Evolutionary conservation across 2,797 vertebrate genomes (phyloP).

Genomic region (Diplodus puntazzo): DNA sequence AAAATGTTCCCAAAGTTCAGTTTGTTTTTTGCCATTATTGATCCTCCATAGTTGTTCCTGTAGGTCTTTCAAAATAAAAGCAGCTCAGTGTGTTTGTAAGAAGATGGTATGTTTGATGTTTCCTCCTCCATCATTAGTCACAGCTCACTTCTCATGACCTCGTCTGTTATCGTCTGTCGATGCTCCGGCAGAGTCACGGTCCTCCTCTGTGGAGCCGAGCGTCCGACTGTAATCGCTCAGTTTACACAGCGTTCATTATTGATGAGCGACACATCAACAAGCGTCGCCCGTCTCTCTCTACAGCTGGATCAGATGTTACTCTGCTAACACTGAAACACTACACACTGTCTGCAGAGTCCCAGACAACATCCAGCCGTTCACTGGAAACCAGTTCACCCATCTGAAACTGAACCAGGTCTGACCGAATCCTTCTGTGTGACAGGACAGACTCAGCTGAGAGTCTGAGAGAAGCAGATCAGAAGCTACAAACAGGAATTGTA

Average conservation of each 20-base stretch:
- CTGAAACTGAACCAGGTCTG: too few relatives aligned
- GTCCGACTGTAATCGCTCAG: constrained; percentile 25
- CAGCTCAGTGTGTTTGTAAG: too few relatives aligned
- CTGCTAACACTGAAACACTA: neutral
- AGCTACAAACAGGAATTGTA: too few relatives aligned
- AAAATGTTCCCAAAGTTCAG: neutral
- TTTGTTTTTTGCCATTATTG: neutral
- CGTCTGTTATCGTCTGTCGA: neutral
- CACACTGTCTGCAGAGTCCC: neutral
- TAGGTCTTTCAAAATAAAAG: too few relatives aligned
- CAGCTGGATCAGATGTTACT: constrained; percentile 26
- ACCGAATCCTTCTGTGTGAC: neutral
- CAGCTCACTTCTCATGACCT: neutral
- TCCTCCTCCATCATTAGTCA: neutral
- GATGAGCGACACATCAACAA: constrained; percentile 20
- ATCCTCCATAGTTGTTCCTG: too few relatives aligned
- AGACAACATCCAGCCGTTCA: neutral
- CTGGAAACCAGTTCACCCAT: too few relatives aligned
- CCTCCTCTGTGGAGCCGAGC: neutral
- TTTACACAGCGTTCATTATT: constrained; percentile 49
- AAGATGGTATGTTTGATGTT: neutral
- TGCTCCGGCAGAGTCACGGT: neutral
- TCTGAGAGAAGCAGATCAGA: too few relatives aligned
- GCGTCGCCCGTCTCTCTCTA: constrained; percentile 12
- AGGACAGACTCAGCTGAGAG: too few relatives aligned